Evolutionary conservation across 2,888 invertebrate species (phyloP), one percentile per base, ranked within the genome.

Genomic region (Limnephilus lunatus): DNA sequence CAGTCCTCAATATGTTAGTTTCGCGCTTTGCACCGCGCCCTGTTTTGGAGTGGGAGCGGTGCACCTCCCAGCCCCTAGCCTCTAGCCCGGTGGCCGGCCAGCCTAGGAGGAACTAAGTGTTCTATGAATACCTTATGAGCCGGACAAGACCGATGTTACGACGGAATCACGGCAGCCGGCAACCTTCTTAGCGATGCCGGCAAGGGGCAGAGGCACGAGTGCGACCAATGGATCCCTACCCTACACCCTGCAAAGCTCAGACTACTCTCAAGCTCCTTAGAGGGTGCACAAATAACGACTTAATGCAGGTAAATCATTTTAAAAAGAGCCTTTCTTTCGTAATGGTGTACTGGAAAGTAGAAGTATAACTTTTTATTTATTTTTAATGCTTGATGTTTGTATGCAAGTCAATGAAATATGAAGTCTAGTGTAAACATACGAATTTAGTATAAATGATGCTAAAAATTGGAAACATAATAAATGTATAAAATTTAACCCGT

Each of bases 101-200:
- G 53, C 25, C 68, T n/a, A 53, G 87, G 87, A 30, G 30, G 90
- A 53, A 87, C 91, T 92, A 92, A 92, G 91, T 92, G 92, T 90
- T 91, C 80, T 89, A 92, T 92, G 92, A 92, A 92, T 92, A 92
- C 90, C 81, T 91, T 91, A 92, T 92, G 92, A 92, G 90, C 83
- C 82, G 85, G 90, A 90, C 91, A 39, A 87, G 31, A 5, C 81
- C 32, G 39, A 81, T 81, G 80, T 89, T 39, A 89, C 35, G 89
- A 87, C 32, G 31, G 87, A 87, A 87, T 87, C 87, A 87, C 87
- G 48, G 87, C 68, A n/a, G n/a, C 68, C 68, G 53, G 53, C 53
- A 53, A 53, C 30, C 86, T 87, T 68, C 87, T 87, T 53, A 68
- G 87, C 68, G 35, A 39, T 85, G 85, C 85, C 25, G 32, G 44